Evolutionary conservation across 2,113 vertebrate genomes (phyloP), one percentile per base, ranked within the genome.

Genomic region (Pipa parva): DNA sequence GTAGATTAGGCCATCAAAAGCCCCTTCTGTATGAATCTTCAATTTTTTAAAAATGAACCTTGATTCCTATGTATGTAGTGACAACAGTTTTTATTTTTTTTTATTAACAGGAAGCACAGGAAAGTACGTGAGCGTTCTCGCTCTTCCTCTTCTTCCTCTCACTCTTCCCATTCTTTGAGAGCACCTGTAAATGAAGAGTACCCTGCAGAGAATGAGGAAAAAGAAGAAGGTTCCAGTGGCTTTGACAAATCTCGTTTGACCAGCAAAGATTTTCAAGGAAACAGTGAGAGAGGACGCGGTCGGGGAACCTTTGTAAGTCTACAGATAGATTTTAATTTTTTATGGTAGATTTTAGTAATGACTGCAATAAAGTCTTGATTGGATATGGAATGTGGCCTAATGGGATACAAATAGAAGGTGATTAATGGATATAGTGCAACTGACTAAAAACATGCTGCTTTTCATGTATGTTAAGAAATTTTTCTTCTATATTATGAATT

Each of bases 141-240:
- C 33, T 99, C 96, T 0, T 95, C 93, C 0, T 98, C 95, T 0
- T 93, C 94, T 0, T 97, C 95, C 0, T 97, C 97, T 0, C 94
- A 90, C 1, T 96, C 93, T 5, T 95, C 93, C 13, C 89, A 87
- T 48, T 90, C 92, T 1, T 85, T 85, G 42, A 87, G 86, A 67
- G 66, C 57, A 7, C 46, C 37, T 9, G 25, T n/a, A n/a, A 46
- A 8, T 18, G 93, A 94, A 42, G 88, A 95, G 20, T 89, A 88
- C 45, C 79, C 86, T 0, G 84, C 89, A 69, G 89, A 91, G 61
- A 63, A 77, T 1, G 90, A 89, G 62, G 92, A 92, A 56, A 75
- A 86, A 45, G 89, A 94, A 54, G 83, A 90, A 25, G 89, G 87
- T 67, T 80, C 88, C 69, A 82, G 92, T 0, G 85, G 83, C 61